Evolutionary conservation across 2,797 vertebrate genomes (phyloP).

Genomic region (Protosalanx chinensis): DNA sequence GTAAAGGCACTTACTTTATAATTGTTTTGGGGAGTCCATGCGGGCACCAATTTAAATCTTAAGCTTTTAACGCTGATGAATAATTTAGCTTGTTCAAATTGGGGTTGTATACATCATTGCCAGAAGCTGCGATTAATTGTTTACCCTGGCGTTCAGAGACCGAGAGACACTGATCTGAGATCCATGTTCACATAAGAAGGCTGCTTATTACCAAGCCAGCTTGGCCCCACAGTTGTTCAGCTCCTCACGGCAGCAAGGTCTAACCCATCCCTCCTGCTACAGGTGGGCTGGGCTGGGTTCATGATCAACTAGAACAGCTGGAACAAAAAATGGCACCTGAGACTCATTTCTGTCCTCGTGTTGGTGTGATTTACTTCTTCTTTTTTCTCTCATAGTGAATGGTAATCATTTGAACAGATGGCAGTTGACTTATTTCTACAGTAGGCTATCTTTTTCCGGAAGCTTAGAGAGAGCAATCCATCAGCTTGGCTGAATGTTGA

Average conservation of each 20-base stretch:
- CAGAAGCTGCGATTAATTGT: conserved; percentile 21
- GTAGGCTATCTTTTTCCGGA: conserved; percentile 11
- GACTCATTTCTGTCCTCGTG: conserved; percentile 18
- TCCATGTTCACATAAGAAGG: conserved; percentile 9
- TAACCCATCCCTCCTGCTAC: conserved; percentile 21
- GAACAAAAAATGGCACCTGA: conserved; percentile 3
- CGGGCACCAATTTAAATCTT: conserved; percentile 27
- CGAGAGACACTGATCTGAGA: conserved; percentile 11
- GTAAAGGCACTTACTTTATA: conserved; percentile 46
- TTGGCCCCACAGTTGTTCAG: conserved; percentile 8
- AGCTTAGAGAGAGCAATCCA: conserved; percentile 21
- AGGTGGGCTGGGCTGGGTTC: conserved; percentile 29
- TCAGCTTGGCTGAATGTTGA: conserved; percentile 1
- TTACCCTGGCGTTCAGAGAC: conserved; percentile 1
- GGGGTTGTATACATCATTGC: conserved; percentile 43
- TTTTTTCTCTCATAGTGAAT: conserved; percentile 21
- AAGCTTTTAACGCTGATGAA: conserved; percentile 41
- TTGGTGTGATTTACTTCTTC: conserved; percentile 26
- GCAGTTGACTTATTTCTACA: conserved; percentile 19
- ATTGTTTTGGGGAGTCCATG: conserved; percentile 22
- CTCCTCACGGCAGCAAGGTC: conserved; percentile 26
- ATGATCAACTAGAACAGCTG: conserved; percentile 25
- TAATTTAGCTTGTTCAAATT: conserved; percentile 43
- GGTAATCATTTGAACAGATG: conserved; percentile 43
- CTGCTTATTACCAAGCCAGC: conserved; percentile 27